phyloP scores from a whole-genome alignment of 2,113 vertebrate genomes.

The Myanophis thanlyinensis region DNA sequence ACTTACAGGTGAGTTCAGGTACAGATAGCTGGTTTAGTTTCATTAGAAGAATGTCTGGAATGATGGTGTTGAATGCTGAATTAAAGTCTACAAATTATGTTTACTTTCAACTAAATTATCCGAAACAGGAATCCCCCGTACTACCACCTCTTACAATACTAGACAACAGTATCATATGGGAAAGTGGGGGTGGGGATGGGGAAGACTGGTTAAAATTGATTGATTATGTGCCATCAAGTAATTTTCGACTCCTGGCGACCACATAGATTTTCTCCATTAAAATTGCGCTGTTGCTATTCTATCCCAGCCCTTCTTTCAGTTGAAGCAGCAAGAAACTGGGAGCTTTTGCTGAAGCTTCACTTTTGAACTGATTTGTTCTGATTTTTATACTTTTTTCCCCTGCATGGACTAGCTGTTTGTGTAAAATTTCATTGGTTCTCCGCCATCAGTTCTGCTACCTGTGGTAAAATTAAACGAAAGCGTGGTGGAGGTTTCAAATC shows the following conservation, averaged over 20 bases:
- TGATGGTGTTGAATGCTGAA: too few species aligned
- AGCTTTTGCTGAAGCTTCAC: slow-evolving; percentile 32
- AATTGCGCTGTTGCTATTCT: background rate
- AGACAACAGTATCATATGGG: too few species aligned
- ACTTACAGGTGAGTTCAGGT: too few species aligned
- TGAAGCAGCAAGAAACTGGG: slow-evolving; percentile 28
- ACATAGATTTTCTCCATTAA: background rate
- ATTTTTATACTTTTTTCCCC: slow-evolving; percentile 22
- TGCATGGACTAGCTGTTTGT: slow-evolving; percentile 20
- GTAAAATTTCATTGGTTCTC: slow-evolving; percentile 48
- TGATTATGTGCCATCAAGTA: background rate
- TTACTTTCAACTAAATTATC: slow-evolving; percentile 40
- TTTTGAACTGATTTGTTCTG: slow-evolving; percentile 45
- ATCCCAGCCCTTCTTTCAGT: slow-evolving; percentile 17
- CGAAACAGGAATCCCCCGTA: background rate
- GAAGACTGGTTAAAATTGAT: slow-evolving; percentile 31
- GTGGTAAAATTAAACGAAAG: background rate
- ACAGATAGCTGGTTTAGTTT: too few species aligned
- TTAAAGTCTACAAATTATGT: background rate
- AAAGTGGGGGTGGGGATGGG: background rate
- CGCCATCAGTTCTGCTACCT: slow-evolving; percentile 25
- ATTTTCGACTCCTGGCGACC: background rate
- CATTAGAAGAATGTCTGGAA: too few species aligned
- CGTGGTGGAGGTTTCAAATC: background rate
- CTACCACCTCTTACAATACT: too few species aligned